Evolutionary conservation across 2,113 vertebrate genomes (phyloP).

Genomic region (Sebastes schlegelii): DNA sequence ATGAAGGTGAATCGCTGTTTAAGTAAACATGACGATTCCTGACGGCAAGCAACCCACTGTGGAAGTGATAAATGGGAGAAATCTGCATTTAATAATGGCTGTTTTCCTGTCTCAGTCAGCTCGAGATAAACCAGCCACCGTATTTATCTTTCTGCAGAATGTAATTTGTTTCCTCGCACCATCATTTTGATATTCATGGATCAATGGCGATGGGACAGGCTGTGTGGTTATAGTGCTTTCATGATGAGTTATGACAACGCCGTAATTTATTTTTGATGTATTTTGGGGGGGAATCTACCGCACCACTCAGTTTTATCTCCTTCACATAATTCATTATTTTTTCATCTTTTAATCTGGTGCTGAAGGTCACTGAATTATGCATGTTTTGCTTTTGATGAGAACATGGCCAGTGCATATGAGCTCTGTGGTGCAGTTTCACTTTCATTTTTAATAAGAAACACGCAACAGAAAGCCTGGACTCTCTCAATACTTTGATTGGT

Average conservation of each 20-base stretch:
- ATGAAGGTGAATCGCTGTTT: slow-evolving; percentile 40
- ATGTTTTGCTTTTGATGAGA: slow-evolving; percentile 41
- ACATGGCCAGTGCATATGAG: slow-evolving; percentile 21
- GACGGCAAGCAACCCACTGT: slow-evolving; percentile 7
- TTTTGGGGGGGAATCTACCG: neutral
- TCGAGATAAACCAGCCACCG: slow-evolving; percentile 44
- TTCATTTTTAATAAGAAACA: slow-evolving; percentile 30
- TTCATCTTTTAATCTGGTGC: slow-evolving; percentile 27
- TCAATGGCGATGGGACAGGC: slow-evolving; percentile 23
- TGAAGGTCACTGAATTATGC: slow-evolving; percentile 60
- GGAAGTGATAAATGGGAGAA: slow-evolving; percentile 53
- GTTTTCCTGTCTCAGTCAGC: slow-evolving; percentile 37
- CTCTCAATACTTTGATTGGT: slow-evolving; percentile 40
- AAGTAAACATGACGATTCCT: slow-evolving; percentile 45
- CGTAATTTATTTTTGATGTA: slow-evolving; percentile 50
- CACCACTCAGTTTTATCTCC: neutral
- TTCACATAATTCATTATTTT: slow-evolving; percentile 26
- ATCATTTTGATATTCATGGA: slow-evolving; percentile 59
- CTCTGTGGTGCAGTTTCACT: slow-evolving; percentile 5
- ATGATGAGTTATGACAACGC: slow-evolving; percentile 47
- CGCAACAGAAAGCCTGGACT: slow-evolving; percentile 9
- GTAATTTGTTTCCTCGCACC: slow-evolving; percentile 34
- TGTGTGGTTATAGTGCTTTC: slow-evolving; percentile 25
- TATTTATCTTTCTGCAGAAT: slow-evolving; percentile 43
- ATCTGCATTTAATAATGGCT: slow-evolving; percentile 65